A percentile compares a stretch with the other conserved stretches of the same genome.
phyloP scores from a whole-genome alignment of 2,888 invertebrate genomes.

The Microctonus brassicae region DNA sequence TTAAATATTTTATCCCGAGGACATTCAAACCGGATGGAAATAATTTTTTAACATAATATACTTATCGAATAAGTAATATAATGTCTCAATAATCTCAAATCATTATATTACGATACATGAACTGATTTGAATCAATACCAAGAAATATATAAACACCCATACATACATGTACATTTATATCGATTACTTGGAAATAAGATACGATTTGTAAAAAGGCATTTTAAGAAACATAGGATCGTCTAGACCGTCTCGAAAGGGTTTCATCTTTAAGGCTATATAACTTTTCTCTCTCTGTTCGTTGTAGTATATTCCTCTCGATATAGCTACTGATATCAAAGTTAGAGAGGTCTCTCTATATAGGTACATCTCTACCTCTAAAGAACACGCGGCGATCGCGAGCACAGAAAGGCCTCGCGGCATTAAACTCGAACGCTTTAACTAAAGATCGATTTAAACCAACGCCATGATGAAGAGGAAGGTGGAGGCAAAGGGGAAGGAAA shows the following conservation, averaged over 20 bases:
- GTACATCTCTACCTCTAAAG: not conserved
- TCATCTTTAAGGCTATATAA: constrained; percentile 2
- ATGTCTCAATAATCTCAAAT: not conserved
- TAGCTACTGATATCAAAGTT: constrained; percentile 15
- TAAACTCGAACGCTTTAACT: constrained; percentile 27
- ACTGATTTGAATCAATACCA: constrained; percentile 7
- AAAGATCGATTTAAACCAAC: not conserved
- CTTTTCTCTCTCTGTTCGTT: constrained; percentile 11
- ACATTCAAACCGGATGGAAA: not conserved
- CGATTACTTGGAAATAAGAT: not conserved
- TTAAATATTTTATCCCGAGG: not conserved
- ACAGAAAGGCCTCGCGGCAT: constrained; percentile 4
- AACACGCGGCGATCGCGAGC: not conserved
- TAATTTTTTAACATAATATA: not conserved
- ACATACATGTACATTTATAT: not conserved
- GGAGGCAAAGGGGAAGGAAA: not conserved
- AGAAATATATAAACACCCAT: not conserved
- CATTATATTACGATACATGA: not conserved
- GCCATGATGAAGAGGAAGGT: not conserved
- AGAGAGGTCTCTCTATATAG: constrained; percentile 5
- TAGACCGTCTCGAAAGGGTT: not conserved
- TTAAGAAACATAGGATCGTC: constrained; percentile 9
- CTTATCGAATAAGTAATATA: not conserved
- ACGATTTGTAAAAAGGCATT: constrained; percentile 1
- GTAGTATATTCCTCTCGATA: constrained; percentile 16